Percentiles rank a stretch among this genome's conserved stretches.
phyloP scores from a whole-genome alignment of 1,140 invertebrate species.

The Pseudomyrmex flavicornis region DNA sequence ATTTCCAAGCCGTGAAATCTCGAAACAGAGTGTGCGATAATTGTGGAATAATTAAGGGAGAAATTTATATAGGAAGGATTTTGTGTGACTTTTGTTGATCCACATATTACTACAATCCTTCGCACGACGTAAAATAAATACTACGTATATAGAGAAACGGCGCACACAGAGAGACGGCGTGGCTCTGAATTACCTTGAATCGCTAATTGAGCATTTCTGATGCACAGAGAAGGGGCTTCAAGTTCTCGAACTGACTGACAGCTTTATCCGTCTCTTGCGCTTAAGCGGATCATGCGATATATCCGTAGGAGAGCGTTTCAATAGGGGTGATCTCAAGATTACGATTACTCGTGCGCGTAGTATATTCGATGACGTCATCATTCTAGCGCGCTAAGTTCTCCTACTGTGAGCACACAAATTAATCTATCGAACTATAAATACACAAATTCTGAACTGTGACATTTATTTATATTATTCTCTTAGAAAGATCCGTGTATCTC shows the following conservation, averaged over 20 bases:
- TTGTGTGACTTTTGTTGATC: neutral
- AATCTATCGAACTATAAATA: neutral
- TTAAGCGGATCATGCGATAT: slow-evolving; percentile 51
- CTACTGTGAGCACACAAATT: neutral
- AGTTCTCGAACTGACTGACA: slow-evolving; percentile 42
- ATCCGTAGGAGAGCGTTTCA: slow-evolving; percentile 45
- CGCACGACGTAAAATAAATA: neutral
- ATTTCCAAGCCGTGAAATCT: neutral
- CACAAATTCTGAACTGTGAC: neutral
- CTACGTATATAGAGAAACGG: neutral
- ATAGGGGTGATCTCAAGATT: slow-evolving; percentile 43
- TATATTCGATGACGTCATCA: slow-evolving; percentile 19
- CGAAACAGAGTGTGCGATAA: neutral
- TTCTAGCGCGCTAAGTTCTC: neutral
- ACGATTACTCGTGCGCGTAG: neutral
- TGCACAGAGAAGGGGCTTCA: slow-evolving; percentile 10
- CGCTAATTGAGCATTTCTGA: slow-evolving; percentile 44
- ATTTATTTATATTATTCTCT: neutral
- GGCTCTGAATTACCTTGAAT: slow-evolving; percentile 22
- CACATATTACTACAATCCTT: neutral
- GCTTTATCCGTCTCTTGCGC: slow-evolving; percentile 34
- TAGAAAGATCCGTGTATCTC: no score
- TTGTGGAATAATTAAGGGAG: slow-evolving; percentile 3
- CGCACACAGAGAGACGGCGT: no score
- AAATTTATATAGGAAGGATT: no score